Evolutionary conservation across 2,888 invertebrate species (phyloP), one percentile per base, ranked within the genome.

Genomic region (Drosophila ustulata): DNA sequence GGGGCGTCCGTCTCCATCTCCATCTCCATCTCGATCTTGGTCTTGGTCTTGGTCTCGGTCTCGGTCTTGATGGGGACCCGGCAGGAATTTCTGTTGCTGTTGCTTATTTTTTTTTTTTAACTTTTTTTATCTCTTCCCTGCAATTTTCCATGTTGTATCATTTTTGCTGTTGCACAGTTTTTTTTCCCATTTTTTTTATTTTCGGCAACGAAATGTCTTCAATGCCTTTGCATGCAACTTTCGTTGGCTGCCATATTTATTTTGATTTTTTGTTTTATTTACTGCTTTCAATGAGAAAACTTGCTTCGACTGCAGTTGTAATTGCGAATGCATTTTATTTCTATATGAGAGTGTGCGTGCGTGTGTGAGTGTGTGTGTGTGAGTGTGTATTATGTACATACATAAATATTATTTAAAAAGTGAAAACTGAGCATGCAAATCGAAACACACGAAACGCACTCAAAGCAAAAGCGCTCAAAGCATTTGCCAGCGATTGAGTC

Each of bases 171-270:
- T 49, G 62, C 28, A 46, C 59, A 43, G 37, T 73, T 46, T 53
- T 55, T 47, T 25, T 55, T 18, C 7, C 1, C 47, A 13, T 11
- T 4, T 1, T 45, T 18, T 28, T 72, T 52, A 49, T 25, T 5
- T 59, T 30, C 11, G 81, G 68, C 66, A 67, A 68, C 71, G 50
- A 66, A 71, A 71, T 66, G n/a, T 78, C 66, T 80, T 80, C 79
- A 76, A 79, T 78, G 78, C 46, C 71, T 81, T 73, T 58, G 77
- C 77, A 49, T 34, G 69, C 66, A 79, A 80, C 85, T 83, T 82
- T 82, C 82, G 76, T 76, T 80, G 65, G 18, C 50, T 75, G 64
- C 68, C 71, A 71, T 51, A 71, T 64, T 71, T 71, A 58, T 45
- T 34, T 47, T 41, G 49, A 8, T 39, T 65, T 68, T 78, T 59